These are phyloP conservation scores for Rhopalosiphum maidis DNA, from an alignment of 1,140 invertebrate genomes.

Conservation along the genomic window DNA sequence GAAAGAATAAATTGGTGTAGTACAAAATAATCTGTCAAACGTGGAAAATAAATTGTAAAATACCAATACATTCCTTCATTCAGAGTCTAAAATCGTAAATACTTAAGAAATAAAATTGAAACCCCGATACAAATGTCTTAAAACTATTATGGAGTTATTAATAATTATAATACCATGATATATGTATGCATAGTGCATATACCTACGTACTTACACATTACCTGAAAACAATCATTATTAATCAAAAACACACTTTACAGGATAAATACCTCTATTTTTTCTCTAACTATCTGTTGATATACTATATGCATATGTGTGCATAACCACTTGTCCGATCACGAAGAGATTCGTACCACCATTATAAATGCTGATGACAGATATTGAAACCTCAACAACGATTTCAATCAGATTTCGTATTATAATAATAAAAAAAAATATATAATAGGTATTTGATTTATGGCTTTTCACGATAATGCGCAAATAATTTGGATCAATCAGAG, in stretches of 20 bases:
- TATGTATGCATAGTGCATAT: no score
- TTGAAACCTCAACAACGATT: not conserved
- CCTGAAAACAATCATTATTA: no score
- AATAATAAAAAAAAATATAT: not conserved
- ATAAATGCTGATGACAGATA: not conserved
- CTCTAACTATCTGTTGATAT: no score
- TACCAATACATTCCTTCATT: not conserved
- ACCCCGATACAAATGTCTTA: no score
- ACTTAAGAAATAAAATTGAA: not conserved
- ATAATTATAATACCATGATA: no score
- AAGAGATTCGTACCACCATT: no score
- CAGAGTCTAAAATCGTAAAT: not conserved
- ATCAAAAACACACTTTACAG: no score
- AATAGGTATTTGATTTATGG: not conserved
- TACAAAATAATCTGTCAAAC: conserved; percentile 9
- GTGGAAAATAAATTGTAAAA: not conserved
- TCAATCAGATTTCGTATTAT: not conserved
- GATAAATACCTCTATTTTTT: no score
- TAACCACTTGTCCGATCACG: no score
- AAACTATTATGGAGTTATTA: no score
- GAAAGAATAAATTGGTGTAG: not conserved
- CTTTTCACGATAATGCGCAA: not conserved
- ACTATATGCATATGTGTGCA: no score
- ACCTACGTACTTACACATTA: no score
- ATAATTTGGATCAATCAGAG: not conserved